Evolutionary conservation across 2,113 vertebrate species (phyloP).

Genomic region (Cynocephalus volans): DNA sequence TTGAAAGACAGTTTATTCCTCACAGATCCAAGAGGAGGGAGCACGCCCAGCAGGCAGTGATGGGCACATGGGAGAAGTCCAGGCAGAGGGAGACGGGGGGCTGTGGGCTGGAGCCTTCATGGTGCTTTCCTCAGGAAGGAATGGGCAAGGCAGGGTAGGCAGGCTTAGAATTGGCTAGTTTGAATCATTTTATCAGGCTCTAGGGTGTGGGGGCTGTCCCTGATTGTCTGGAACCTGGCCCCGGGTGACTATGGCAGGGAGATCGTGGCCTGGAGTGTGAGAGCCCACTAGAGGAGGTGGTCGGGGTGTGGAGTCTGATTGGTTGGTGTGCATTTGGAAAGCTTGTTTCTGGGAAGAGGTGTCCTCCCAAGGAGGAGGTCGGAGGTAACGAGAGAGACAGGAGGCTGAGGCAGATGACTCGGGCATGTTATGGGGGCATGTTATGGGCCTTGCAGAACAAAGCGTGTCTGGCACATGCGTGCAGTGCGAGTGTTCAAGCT

Average conservation of each 20-base stretch:
- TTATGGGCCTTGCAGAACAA: neutral
- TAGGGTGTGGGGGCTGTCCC: neutral
- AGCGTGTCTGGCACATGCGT: neutral
- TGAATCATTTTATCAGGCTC: too few relatives aligned
- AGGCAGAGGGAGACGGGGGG: neutral
- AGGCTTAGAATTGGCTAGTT: neutral
- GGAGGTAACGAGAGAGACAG: neutral
- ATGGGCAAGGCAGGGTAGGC: too few relatives aligned
- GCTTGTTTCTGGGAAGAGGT: neutral
- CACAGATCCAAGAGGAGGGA: neutral
- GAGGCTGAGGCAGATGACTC: neutral
- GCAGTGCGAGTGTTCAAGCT: neutral
- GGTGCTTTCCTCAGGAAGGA: neutral
- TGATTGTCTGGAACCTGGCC: neutral
- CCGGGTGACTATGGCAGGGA: too few relatives aligned
- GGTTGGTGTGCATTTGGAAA: neutral
- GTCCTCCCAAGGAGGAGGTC: neutral
- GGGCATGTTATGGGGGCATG: neutral
- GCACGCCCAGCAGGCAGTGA: neutral
- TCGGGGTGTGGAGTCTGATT: neutral
- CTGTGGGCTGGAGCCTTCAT: neutral
- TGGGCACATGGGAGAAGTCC: neutral
- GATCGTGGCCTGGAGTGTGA: neutral
- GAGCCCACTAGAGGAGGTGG: neutral
- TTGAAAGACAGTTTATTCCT: neutral